Percentiles rank a stretch among this genome's conserved stretches.
Conservation (phyloP, 2,888 invertebrate species). For the Noctua janthe region DNA sequence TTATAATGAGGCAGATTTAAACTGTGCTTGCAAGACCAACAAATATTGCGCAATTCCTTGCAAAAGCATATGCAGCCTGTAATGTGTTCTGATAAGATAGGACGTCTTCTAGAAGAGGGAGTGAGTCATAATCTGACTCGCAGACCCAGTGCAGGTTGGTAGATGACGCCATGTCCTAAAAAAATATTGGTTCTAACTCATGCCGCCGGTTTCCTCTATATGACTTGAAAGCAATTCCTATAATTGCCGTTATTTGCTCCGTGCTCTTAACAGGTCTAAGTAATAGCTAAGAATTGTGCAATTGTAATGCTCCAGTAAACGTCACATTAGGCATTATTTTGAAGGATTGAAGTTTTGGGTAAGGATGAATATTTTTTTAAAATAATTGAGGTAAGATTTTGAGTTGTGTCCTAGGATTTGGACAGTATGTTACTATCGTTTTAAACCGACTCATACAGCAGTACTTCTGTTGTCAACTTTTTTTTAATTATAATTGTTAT, state of each 20-base stretch:
- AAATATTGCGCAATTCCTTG: background rate
- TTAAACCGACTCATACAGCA: background rate
- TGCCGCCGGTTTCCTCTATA: background rate
- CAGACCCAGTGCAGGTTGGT: background rate
- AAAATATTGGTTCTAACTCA: background rate
- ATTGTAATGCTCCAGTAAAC: background rate
- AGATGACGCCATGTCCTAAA: background rate
- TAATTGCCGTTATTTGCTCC: background rate
- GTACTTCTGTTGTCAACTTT: background rate
- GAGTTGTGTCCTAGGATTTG: background rate
- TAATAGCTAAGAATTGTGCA: slow-evolving; percentile 2
- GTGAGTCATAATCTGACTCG: background rate
- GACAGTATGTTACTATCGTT: background rate
- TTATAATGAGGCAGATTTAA: slow-evolving; percentile 20
- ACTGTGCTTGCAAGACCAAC: background rate
- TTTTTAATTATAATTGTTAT: background rate
- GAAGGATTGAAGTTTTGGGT: slow-evolving; percentile 9
- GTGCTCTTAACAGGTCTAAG: background rate
- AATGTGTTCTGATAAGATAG: background rate
- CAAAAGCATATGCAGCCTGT: background rate
- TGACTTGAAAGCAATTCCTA: background rate
- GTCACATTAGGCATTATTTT: slow-evolving; percentile 11
- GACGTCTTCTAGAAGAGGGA: background rate
- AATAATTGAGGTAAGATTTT: background rate
- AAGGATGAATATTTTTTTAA: slow-evolving; percentile 5